Evolutionary conservation across 2,888 invertebrate species (phyloP), one percentile per base, ranked within the genome.

Genomic region (Chloromyia formosa): DNA sequence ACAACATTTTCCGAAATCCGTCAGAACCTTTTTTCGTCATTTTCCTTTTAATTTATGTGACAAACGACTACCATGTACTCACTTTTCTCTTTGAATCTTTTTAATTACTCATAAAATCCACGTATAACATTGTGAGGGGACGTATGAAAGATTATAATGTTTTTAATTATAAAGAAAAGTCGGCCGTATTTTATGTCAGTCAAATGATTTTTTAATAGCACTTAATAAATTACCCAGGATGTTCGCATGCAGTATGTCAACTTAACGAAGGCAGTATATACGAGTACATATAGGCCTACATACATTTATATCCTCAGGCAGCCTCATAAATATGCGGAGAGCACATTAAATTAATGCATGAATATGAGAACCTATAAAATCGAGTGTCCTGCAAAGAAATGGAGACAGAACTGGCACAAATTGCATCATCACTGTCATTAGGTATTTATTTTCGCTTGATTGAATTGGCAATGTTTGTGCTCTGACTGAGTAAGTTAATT

Each of bases 121-220:
- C 42, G 12, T 42, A 42, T 12, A 9, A 42, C 7, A 42, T 42
- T 42, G 42, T 42, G 7, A 42, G 5, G 12, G 12, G 42, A 42
- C 42, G 42, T 12, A 42, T 42, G 42, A 42, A 42, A 58, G 35
- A 61, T 35, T 14, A n/a, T 40, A 10, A 61, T 9, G 40, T 3
- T 35, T 20, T 61, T 61, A 27, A 61, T 61, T 61, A 61, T 20
- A 61, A n/a, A n/a, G 54, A 16, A 14, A 61, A 61, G n/a, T 61
- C 9, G 35, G 16, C 35, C 35, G 35, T 20, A 7, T 61, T 61
- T 61, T 27, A 27, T 35, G 20, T 61, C 61, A n/a, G 14, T 5
- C 40, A 35, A 14, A 61, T 35, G 61, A 61, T 61, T 61, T 61
- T 35, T 1, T 61, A 61, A 61, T 35, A 40, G n/a, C 61, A 14